A percentile compares a stretch with the other conserved stretches of the same genome.
Conservation (phyloP, 64 coral and sea anemone species). For the Cladopsammia gracilis region DNA sequence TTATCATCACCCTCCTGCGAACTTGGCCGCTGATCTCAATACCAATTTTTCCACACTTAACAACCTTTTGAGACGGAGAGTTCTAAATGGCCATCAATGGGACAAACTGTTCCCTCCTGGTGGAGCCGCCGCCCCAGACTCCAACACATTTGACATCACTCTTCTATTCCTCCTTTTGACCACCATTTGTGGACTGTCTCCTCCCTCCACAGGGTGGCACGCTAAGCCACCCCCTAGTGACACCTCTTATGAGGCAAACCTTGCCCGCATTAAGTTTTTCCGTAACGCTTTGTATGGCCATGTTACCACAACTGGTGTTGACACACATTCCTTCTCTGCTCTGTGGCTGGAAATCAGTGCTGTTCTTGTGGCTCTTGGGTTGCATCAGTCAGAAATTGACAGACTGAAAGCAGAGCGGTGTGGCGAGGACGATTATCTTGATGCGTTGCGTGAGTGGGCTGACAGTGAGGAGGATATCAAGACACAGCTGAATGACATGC, state of each 20-base stretch:
- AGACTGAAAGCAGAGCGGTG: conserved; percentile 9
- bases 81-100: background rate
- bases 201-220: too few species aligned
- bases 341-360: background rate
- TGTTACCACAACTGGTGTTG: conserved; percentile 15
- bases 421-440: background rate
- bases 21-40: background rate
- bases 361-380: conserved; percentile 41
- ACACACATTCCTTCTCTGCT: background rate
- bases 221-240: too few species aligned
- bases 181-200: too few species aligned
- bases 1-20: background rate
- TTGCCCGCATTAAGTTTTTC: too few species aligned
- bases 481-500: too few species aligned
- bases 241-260: too few species aligned
- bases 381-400: background rate
- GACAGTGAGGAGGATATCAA: background rate
- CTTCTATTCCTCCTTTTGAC: too few species aligned
- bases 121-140: background rate
- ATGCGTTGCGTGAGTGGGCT: background rate
- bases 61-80: background rate
- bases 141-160: too few species aligned
- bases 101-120: too few species aligned
- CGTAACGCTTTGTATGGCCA: too few species aligned
- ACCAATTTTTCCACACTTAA: background rate